Percentiles rank a stretch among this genome's conserved stretches.
phyloP scores from a whole-genome alignment of 2,888 invertebrate species.

The Cremastobaeus sp. region DNA sequence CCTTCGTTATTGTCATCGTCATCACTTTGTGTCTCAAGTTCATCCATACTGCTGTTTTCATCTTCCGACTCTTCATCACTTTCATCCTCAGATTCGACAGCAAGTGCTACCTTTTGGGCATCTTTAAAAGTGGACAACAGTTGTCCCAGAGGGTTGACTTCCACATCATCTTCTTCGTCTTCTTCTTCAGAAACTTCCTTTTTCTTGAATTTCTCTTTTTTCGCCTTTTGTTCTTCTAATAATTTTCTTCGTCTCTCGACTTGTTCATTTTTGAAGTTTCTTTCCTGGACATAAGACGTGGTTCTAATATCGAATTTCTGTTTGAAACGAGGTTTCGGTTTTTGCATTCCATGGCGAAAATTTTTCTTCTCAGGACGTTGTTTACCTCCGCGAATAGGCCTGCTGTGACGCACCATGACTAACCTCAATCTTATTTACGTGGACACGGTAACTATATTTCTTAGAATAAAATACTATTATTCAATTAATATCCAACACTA shows the following conservation, averaged over 20 bases:
- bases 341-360: conserved; percentile 21
- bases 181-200: conserved; percentile 79
- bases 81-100: conserved; percentile 70
- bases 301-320: conserved; percentile 73
- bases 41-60: conserved; percentile 39
- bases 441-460: too few species aligned
- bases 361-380: conserved; percentile 65
- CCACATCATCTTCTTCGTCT: conserved; percentile 76
- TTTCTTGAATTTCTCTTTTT: conserved; percentile 67
- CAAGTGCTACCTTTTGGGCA: conserved; percentile 70
- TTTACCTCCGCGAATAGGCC: conserved; percentile 69
- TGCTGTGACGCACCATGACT: conserved; percentile 68
- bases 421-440: conserved; percentile 16
- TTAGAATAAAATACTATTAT: too few species aligned
- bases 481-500: too few species aligned
- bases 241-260: conserved; percentile 72
- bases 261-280: conserved; percentile 70
- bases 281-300: conserved; percentile 72
- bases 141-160: conserved; percentile 78
- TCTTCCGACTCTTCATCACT: conserved; percentile 31
- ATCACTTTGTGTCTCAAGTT: conserved; percentile 18
- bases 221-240: conserved; percentile 78
- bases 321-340: conserved; percentile 68
- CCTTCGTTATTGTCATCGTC: conserved; percentile 42
- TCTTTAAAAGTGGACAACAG: conserved; percentile 79